Evolutionary conservation across 2,113 vertebrate genomes (phyloP).

Genomic region (Lepisosteus oculatus): DNA sequence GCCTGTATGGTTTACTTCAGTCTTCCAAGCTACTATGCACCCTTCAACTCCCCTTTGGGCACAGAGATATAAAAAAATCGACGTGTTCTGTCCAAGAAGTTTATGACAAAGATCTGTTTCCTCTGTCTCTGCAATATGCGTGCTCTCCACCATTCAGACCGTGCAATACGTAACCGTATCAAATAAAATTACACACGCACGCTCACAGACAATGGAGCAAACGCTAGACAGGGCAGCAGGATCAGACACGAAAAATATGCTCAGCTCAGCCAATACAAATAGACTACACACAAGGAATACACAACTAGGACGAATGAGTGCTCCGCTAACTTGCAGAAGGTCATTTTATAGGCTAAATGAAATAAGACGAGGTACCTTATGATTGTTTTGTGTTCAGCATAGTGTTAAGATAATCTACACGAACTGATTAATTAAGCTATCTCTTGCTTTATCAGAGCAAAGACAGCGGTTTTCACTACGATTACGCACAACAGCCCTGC

Average conservation of each 20-base stretch:
- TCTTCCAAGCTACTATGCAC: background rate
- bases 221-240: no score
- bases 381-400: no score
- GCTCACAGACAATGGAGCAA: constrained; percentile 17
- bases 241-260: constrained; percentile 19
- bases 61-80: constrained; percentile 16
- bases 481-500: no score
- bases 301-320: constrained; percentile 12
- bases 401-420: no score
- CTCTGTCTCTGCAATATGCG: background rate
- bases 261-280: constrained; percentile 18
- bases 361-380: background rate
- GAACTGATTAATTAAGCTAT: no score
- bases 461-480: no score
- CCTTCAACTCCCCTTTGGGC: background rate
- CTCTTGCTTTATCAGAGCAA: no score
- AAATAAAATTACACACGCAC: constrained; percentile 12
- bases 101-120: background rate
- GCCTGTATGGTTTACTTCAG: constrained; percentile 8
- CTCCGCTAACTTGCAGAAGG: background rate
- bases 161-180: constrained; percentile 26
- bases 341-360: constrained; percentile 12
- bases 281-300: constrained; percentile 21
- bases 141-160: constrained; percentile 41
- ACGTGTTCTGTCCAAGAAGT: constrained; percentile 5